Evolutionary conservation across 2,113 vertebrate species (phyloP).

Genomic region (Taxidea taxus): DNA sequence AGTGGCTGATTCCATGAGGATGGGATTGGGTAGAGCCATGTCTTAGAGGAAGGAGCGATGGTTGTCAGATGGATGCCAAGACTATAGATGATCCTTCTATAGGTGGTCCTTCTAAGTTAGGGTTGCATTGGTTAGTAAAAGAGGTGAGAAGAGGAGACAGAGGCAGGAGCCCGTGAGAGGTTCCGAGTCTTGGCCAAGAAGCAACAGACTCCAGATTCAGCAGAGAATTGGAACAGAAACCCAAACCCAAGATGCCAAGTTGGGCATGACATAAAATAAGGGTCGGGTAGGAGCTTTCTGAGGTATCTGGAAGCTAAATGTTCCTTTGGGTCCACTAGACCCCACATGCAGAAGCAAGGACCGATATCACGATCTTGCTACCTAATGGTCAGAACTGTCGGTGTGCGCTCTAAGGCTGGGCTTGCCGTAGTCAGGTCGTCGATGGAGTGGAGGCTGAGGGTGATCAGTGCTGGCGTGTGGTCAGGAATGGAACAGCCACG

Average conservation of each 20-base stretch:
- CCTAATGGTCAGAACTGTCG: neutral
- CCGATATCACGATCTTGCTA: neutral
- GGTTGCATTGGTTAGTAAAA: neutral
- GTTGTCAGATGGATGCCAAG: neutral
- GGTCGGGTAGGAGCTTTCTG: neutral
- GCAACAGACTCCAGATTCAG: neutral
- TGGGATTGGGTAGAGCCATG: neutral
- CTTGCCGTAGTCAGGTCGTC: neutral
- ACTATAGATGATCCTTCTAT: neutral
- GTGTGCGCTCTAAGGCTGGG: neutral
- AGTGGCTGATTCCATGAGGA: neutral
- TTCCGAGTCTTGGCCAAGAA: neutral
- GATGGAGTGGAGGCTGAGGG: neutral
- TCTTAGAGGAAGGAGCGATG: neutral
- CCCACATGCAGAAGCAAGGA: neutral
- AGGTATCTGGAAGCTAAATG: neutral
- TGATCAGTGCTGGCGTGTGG: neutral
- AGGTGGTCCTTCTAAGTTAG: neutral
- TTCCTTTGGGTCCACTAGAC: neutral
- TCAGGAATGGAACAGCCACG: neutral
- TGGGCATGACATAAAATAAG: neutral
- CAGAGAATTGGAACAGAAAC: neutral
- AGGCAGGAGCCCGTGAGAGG: neutral
- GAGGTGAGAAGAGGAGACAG: neutral
- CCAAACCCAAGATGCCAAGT: neutral